Percentiles rank a stretch among this genome's conserved stretches.
These are phyloP conservation scores for Adoxophyes honmai DNA, from an alignment of 1,140 invertebrate genomes.

Conservation along the genomic window DNA sequence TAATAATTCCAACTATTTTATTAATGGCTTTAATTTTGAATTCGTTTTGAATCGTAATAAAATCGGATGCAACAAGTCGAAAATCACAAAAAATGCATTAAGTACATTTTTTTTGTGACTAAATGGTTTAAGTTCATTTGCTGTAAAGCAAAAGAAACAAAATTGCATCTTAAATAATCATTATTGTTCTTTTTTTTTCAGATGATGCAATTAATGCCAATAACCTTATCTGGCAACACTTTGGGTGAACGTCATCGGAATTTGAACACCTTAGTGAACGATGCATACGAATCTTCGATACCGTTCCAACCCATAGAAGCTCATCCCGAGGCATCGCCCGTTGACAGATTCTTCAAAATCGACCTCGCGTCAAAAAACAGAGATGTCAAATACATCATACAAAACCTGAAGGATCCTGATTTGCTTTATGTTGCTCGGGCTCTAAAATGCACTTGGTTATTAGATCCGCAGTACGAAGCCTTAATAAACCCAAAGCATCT, in stretches of 20 bases:
- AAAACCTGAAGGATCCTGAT: slow-evolving; percentile 42
- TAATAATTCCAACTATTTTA: too few species aligned
- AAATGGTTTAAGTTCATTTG: too few species aligned
- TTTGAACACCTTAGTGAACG: slow-evolving; percentile 37
- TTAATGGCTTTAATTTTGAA: too few species aligned
- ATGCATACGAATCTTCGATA: slow-evolving; percentile 22
- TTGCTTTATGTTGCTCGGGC: slow-evolving; percentile 55
- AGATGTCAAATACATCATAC: slow-evolving; percentile 44
- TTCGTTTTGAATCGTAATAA: too few species aligned
- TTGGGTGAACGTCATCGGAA: slow-evolving; percentile 41
- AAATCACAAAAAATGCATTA: too few species aligned
- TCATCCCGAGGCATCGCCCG: slow-evolving; percentile 32
- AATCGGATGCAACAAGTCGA: too few species aligned
- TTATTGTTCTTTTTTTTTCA: slow-evolving; percentile 20
- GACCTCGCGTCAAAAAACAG: slow-evolving; percentile 44
- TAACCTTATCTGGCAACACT: slow-evolving; percentile 34
- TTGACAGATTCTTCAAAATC: slow-evolving; percentile 57
- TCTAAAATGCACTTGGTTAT: slow-evolving; percentile 42
- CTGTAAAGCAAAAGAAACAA: too few species aligned
- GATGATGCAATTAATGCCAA: slow-evolving; percentile 30
- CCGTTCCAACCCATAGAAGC: slow-evolving; percentile 26
- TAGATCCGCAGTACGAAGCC: slow-evolving; percentile 34
- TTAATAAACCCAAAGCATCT: slow-evolving; percentile 46
- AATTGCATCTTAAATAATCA: too few species aligned
- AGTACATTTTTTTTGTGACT: too few species aligned